These are phyloP conservation scores for Vimba vimba DNA, from an alignment of 2,113 vertebrate genomes.

Conservation along the genomic window DNA sequence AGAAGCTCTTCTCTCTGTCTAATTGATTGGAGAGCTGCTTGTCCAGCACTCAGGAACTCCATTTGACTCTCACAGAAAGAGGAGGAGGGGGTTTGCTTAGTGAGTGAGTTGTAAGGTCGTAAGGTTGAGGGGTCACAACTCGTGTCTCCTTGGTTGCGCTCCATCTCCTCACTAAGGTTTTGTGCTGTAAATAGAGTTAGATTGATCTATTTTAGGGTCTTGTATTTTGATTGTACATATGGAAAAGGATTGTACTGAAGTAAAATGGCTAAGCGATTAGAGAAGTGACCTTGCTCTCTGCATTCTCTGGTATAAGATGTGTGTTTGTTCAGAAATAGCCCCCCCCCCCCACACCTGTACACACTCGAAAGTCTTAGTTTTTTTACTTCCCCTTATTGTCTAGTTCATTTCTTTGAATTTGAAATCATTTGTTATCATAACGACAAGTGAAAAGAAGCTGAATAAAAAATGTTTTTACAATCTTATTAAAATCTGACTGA, in stretches of 20 bases:
- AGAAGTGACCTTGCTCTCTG: neutral
- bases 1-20: conserved; percentile 43
- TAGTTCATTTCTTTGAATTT: neutral
- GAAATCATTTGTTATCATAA: neutral
- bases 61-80: conserved; percentile 23
- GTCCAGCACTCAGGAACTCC: conserved; percentile 39
- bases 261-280: neutral
- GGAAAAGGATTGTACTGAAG: neutral
- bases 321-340: too few species aligned
- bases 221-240: neutral
- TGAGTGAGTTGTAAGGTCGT: neutral
- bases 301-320: too few species aligned
- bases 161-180: neutral
- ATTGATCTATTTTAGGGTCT: neutral
- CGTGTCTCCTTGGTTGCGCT: neutral
- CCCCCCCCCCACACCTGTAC: neutral
- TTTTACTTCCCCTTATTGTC: neutral
- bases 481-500: neutral
- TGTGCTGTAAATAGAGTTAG: neutral
- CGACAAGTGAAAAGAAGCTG: neutral
- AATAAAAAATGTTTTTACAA: neutral
- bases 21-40: conserved; percentile 50
- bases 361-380: neutral
- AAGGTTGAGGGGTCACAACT: neutral
- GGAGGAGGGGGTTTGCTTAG: conserved; percentile 29